Base-by-base conservation (phyloP, 2,797 vertebrate genomes). In the Gymnoscopelus microlampas region DNA sequence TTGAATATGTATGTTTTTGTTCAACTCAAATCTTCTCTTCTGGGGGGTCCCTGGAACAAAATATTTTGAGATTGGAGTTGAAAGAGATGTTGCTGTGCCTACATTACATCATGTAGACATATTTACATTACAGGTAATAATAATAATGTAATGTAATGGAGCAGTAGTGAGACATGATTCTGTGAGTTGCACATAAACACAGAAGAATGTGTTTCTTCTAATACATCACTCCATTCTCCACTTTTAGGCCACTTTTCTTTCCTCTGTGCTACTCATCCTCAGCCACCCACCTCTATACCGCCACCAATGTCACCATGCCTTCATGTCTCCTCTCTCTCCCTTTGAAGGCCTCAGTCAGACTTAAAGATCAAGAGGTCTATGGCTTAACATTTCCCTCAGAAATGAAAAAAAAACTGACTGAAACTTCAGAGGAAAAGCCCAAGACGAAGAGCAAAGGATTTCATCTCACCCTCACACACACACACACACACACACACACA, bases 321-420 rank as follows among this genome's bases (percentile, higher is more conserved):
- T 63, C 12, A 59, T 63, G 44, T 35, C 64, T 64, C 51, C 61
- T 68, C 68, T 68, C 47, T 24, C 53, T n/a, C 23, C 50, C 56
- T 76, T 77, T 77, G 67, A 74, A 77, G 71, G 62, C 63, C 60
- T 67, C 29, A 59, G 35, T 66, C 56, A 56, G 73, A 73, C 67
- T 74, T 14, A 55, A 44, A 71, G 68, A 48, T 68, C 66, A 60
- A 64, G 74, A 73, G 67, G 77, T 69, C 68, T 14, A 13, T 48
- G 48, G 69, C 74, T 75, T 75, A 64, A 65, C 53, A 73, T 66
- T 73, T 72, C 66, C 66, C 63, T 29, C 3, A 47, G 60, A 63
- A 54, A 51, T 13, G 19, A 19, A 19, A 19, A 51, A 71, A 77
- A 71, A 71, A 68, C 67, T 68, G 60, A 48, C 56, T 61, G 47